Percentiles rank a stretch among this genome's conserved stretches.
These are phyloP conservation scores for Scyliorhinus canicula DNA, from an alignment of 2,797 vertebrate genomes.

Conservation along the genomic window DNA sequence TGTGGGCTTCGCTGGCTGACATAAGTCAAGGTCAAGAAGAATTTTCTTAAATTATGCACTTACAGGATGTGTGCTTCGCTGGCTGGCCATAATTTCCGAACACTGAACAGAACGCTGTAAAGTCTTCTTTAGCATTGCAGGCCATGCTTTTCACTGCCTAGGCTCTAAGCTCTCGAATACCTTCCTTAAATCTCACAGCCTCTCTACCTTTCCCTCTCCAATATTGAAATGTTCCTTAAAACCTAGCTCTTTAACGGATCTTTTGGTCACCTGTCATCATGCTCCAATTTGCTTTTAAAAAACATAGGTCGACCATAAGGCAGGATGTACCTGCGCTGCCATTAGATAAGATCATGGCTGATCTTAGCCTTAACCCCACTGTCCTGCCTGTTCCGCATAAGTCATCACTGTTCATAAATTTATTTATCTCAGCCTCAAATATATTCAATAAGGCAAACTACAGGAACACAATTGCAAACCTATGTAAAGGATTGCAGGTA, in stretches of 20 bases:
- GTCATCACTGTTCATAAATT: too few relatives aligned
- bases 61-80: too few relatives aligned
- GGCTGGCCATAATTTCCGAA: neutral
- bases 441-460: too few relatives aligned
- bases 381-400: too few relatives aligned
- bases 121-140: neutral
- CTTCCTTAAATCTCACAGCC: neutral
- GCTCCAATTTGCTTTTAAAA: too few relatives aligned
- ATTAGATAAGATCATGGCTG: too few relatives aligned
- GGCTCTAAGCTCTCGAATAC: neutral
- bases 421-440: too few relatives aligned
- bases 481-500: too few relatives aligned
- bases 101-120: neutral
- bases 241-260: neutral
- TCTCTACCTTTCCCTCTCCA: neutral
- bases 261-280: neutral
- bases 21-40: neutral
- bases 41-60: too few relatives aligned
- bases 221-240: neutral
- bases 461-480: neutral
- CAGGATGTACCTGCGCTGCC: too few relatives aligned
- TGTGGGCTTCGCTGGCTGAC: neutral
- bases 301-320: too few relatives aligned
- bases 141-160: neutral
- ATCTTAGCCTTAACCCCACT: too few relatives aligned